Evolutionary conservation across 2,113 vertebrate genomes (phyloP).

Genomic region (Odocoileus virginianus): DNA sequence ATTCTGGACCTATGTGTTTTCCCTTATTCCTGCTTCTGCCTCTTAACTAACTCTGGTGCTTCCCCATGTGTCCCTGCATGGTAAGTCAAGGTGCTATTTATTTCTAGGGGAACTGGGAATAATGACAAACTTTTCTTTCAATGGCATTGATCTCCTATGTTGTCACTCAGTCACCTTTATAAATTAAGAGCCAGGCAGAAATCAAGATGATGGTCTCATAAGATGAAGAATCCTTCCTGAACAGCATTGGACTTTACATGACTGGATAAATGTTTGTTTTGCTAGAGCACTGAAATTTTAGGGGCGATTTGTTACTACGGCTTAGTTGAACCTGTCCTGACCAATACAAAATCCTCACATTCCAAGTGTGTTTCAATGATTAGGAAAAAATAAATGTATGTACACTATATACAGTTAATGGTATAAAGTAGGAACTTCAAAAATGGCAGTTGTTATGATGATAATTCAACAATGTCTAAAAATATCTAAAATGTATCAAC

Average conservation of each 20-base stretch:
- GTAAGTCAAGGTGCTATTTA: background rate
- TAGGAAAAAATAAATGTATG: background rate
- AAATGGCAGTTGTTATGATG: background rate
- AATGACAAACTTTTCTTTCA: background rate
- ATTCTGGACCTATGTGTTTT: background rate
- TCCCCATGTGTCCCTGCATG: rapidly evolving
- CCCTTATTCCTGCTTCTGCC: background rate
- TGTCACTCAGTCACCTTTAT: background rate
- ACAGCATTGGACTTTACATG: background rate
- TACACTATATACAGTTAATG: background rate
- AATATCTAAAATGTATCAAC: background rate
- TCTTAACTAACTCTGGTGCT: background rate
- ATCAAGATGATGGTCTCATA: background rate
- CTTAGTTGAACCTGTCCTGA: background rate
- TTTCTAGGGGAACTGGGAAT: background rate
- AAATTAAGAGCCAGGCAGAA: background rate
- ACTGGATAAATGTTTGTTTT: background rate
- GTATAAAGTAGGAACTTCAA: background rate
- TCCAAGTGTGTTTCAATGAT: background rate
- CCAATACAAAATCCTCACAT: background rate
- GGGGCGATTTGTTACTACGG: background rate
- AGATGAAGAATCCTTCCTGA: background rate
- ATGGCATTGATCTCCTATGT: background rate
- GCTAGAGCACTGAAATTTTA: background rate
- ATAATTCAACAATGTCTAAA: background rate